Percentiles rank a stretch among this genome's conserved stretches.
phyloP scores from a whole-genome alignment of 2,113 vertebrate genomes.

The Caranx ignobilis region DNA sequence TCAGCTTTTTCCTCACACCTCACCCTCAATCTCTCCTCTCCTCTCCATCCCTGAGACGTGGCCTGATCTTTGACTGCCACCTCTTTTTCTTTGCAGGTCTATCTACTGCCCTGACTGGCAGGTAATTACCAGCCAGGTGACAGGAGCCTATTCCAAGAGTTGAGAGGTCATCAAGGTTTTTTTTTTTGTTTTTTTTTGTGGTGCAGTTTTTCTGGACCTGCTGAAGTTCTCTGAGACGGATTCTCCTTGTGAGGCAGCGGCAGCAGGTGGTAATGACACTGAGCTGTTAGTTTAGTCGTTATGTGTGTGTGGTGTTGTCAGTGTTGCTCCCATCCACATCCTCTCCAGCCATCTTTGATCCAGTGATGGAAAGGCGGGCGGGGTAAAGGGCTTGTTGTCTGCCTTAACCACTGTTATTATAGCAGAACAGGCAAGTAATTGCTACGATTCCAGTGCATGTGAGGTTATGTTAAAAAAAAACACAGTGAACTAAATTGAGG shows the following conservation, averaged over 20 bases:
- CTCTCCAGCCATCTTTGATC: conserved; percentile 56
- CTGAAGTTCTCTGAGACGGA: conserved; percentile 30
- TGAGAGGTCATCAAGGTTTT: conserved; percentile 61
- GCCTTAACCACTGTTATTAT: conserved; percentile 57
- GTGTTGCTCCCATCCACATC: conserved; percentile 40
- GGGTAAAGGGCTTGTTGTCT: conserved; percentile 32
- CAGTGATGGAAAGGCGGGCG: conserved; percentile 34
- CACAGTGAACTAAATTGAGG: conserved; percentile 20
- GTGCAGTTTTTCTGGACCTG: conserved; percentile 35
- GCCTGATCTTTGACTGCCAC: conserved; percentile 61
- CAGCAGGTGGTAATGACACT: conserved; percentile 19
- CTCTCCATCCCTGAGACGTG: conserved; percentile 29
- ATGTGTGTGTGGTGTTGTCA: conserved; percentile 27
- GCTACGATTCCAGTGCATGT: conserved; percentile 32
- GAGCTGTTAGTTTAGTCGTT: conserved; percentile 27
- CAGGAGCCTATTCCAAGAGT: conserved; percentile 70
- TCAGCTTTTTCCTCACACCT: conserved; percentile 14
- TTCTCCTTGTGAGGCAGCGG: conserved; percentile 30
- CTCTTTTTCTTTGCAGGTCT: conserved; percentile 46
- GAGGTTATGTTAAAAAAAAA: conserved; percentile 46
- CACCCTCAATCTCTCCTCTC: conserved; percentile 31
- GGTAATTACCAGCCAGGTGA: conserved; percentile 78
- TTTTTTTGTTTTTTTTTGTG: conserved; percentile 12
- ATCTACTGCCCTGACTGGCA: conserved; percentile 72
- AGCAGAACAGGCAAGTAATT: conserved; percentile 31